Evolutionary conservation across 2,888 invertebrate species (phyloP).

Genomic region (Anticlea derivata): DNA sequence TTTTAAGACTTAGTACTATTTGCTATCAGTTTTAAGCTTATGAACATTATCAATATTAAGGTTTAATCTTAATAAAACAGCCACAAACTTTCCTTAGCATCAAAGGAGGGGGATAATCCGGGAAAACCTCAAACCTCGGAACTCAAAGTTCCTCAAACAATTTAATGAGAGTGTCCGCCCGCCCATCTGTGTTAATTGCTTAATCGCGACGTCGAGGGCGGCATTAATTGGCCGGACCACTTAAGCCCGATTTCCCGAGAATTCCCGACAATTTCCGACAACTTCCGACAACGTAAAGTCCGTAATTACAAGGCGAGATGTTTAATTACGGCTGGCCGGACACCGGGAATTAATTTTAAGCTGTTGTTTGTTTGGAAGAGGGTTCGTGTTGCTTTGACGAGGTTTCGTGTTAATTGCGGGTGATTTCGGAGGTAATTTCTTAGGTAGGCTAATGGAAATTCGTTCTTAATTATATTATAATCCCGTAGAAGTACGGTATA

Average conservation of each 20-base stretch:
- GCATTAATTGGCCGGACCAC: conserved; percentile 79
- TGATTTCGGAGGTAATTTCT: conserved; percentile 13
- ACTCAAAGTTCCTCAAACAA: conserved; percentile 62
- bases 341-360: conserved; percentile 74
- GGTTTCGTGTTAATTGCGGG: conserved; percentile 33
- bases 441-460: conserved; percentile 9
- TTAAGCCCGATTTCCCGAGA: conserved; percentile 64
- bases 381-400: conserved; percentile 54
- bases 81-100: conserved; percentile 43
- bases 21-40: background rate
- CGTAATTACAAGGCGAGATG: conserved; percentile 82
- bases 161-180: conserved; percentile 73
- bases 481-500: background rate
- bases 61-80: conserved; percentile 31
- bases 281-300: conserved; percentile 67
- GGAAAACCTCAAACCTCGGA: conserved; percentile 53
- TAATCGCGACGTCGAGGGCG: conserved; percentile 75
- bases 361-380: conserved; percentile 48
- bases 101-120: conserved; percentile 41
- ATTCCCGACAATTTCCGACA: conserved; percentile 48
- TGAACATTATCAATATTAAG: conserved; percentile 30
- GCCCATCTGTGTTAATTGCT: conserved; percentile 80
- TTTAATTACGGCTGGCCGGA: conserved; percentile 77
- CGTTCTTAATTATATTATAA: background rate
- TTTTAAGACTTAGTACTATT: background rate